Percentiles rank a stretch among this genome's conserved stretches.
These are phyloP conservation scores for Diorhabda sublineata DNA, from an alignment of 1,140 invertebrate species.

Conservation along the genomic window DNA sequence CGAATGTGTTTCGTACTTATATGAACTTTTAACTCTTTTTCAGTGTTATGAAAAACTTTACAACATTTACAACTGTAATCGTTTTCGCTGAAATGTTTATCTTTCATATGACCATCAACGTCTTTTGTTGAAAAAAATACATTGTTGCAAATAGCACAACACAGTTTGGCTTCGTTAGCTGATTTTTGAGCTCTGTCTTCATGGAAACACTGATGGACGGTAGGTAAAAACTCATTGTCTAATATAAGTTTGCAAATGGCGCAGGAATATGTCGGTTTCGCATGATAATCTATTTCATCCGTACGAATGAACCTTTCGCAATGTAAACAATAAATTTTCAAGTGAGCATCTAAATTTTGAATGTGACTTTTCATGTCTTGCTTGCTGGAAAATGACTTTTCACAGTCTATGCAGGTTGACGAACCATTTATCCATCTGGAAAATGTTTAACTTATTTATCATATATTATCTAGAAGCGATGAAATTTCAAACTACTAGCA, in stretches of 20 bases:
- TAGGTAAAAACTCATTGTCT: neutral
- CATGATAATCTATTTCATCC: constrained; percentile 18
- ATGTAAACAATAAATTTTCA: constrained; percentile 15
- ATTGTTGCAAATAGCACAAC: constrained; percentile 26
- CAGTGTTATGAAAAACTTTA: neutral
- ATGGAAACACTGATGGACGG: constrained; percentile 16
- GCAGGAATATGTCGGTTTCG: constrained; percentile 13
- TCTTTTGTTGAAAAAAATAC: constrained; percentile 12
- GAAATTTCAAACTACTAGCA: no score
- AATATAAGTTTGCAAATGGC: constrained; percentile 16
- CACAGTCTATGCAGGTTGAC: neutral
- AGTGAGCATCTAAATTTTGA: constrained; percentile 19
- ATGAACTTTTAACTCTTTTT: neutral
- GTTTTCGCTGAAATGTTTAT: neutral
- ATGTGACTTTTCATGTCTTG: constrained; percentile 4
- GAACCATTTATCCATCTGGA: neutral
- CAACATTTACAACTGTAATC: constrained; percentile 19
- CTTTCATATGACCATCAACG: constrained; percentile 21
- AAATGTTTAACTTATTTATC: neutral
- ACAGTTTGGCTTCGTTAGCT: constrained; percentile 4
- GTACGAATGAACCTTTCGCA: constrained; percentile 17
- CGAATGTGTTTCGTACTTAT: neutral
- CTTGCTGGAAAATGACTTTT: neutral
- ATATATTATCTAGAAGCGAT: no score
- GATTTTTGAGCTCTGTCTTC: constrained; percentile 5